phyloP scores from a whole-genome alignment of 2,888 invertebrate genomes.

The Malthinus seriepunctatus region DNA sequence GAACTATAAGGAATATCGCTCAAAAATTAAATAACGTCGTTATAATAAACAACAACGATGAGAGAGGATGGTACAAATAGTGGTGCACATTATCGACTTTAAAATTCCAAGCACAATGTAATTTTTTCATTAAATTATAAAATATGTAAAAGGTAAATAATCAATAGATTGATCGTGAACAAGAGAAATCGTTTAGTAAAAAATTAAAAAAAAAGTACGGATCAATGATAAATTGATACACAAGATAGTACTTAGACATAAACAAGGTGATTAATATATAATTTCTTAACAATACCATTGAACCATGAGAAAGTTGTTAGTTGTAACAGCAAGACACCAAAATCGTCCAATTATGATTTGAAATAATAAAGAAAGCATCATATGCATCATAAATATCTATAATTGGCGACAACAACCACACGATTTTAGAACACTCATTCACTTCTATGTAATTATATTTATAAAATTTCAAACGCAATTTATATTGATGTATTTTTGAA shows the following conservation, averaged over 20 bases:
- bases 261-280: conserved; percentile 10
- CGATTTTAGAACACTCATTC: conserved; percentile 40
- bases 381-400: conserved; percentile 38
- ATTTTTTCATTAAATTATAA: too few relatives aligned
- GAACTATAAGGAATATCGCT: too few relatives aligned
- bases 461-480: conserved; percentile 47
- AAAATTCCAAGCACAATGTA: too few relatives aligned
- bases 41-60: too few relatives aligned
- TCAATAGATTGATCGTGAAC: too few relatives aligned
- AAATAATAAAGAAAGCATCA: conserved; percentile 24
- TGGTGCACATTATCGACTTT: too few relatives aligned
- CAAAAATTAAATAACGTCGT: too few relatives aligned
- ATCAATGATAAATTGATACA: background rate
- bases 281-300: conserved; percentile 12
- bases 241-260: conserved; percentile 4
- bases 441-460: conserved; percentile 46
- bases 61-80: too few relatives aligned
- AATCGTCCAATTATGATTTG: conserved; percentile 14
- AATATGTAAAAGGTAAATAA: too few relatives aligned
- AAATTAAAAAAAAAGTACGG: too few relatives aligned
- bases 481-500: conserved; percentile 48
- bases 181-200: too few relatives aligned
- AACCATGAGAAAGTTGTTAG: conserved; percentile 12
- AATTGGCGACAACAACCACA: conserved; percentile 45
- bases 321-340: conserved; percentile 13